A percentile compares a stretch with the other conserved stretches of the same genome.
phyloP scores from a whole-genome alignment of 1,140 invertebrate species.

The Plodia interpunctella region DNA sequence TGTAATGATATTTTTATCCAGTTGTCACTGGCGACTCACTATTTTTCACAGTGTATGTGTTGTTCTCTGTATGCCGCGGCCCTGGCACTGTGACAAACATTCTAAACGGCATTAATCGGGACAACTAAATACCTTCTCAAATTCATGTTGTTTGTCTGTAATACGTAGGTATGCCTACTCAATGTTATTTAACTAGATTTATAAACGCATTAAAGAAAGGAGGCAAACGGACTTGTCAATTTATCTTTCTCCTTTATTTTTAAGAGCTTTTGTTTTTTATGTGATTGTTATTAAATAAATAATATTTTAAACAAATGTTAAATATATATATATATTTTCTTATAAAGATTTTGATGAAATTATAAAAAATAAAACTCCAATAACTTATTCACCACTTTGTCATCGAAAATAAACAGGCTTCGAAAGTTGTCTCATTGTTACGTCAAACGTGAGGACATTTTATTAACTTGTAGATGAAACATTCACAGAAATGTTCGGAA shows the following conservation, averaged over 20 bases:
- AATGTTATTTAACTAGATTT: not conserved
- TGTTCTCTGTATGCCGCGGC: not conserved
- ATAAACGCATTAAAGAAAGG: too few relatives aligned
- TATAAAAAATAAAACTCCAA: not conserved
- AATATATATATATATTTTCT: too few relatives aligned
- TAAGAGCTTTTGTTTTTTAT: too few relatives aligned
- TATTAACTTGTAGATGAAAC: conserved; percentile 16
- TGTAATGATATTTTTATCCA: conserved; percentile 2
- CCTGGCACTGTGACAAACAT: conserved; percentile 11
- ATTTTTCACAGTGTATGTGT: conserved; percentile 11
- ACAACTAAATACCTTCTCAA: not conserved
- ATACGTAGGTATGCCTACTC: not conserved
- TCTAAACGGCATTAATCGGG: conserved; percentile 10
- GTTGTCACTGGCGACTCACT: conserved; percentile 9
- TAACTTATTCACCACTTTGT: not conserved
- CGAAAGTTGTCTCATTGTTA: not conserved
- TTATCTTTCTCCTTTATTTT: too few relatives aligned
- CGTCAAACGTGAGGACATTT: not conserved
- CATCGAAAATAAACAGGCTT: not conserved
- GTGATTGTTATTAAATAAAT: too few relatives aligned
- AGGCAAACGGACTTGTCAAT: too few relatives aligned
- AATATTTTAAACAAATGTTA: too few relatives aligned
- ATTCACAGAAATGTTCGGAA: conserved; percentile 21
- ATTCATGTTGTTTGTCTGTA: not conserved
- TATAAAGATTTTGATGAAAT: too few relatives aligned